Conservation (phyloP, 2,888 invertebrate genomes). For the Synanthedon myopaeformis region DNA sequence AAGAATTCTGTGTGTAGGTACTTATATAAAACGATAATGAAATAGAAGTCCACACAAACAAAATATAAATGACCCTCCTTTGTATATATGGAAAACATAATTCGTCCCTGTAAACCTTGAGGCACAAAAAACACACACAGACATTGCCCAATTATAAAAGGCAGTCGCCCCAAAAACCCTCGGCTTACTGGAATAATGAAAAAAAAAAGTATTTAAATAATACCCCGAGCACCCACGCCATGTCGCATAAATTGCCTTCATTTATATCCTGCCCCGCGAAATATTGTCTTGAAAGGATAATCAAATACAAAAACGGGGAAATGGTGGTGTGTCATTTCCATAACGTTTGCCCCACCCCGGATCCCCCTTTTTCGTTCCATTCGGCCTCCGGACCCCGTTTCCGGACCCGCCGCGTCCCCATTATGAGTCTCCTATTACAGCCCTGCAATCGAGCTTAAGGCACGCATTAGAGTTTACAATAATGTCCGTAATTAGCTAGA, state of each 20-base stretch:
- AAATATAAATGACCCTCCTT: slow-evolving; percentile 9
- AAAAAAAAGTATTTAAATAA: slow-evolving; percentile 63
- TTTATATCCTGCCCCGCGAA: slow-evolving; percentile 68
- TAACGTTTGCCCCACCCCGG: slow-evolving; percentile 47
- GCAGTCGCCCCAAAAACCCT: slow-evolving; percentile 44
- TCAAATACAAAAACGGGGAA: slow-evolving; percentile 70
- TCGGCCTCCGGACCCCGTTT: slow-evolving; percentile 26
- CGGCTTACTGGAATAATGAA: slow-evolving; percentile 34
- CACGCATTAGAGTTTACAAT: slow-evolving; percentile 41
- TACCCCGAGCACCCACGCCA: slow-evolving; percentile 46
- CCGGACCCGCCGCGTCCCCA: slow-evolving; percentile 54
- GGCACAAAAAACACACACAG: slow-evolving; percentile 28
- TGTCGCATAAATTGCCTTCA: slow-evolving; percentile 70
- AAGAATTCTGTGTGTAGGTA: not conserved
- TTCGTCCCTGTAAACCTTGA: slow-evolving; percentile 15
- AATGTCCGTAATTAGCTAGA: slow-evolving; percentile 24
- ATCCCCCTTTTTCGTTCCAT: slow-evolving; percentile 46
- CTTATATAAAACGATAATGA: not conserved
- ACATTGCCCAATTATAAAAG: slow-evolving; percentile 58
- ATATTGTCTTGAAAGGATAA: slow-evolving; percentile 72
- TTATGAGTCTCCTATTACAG: slow-evolving; percentile 66
- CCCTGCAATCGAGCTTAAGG: slow-evolving; percentile 60
- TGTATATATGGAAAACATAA: slow-evolving; percentile 52
- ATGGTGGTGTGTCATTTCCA: slow-evolving; percentile 70
- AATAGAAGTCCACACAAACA: not conserved